Base-by-base conservation (phyloP, 1,140 invertebrate species). In the Onthophagus taurus region DNA sequence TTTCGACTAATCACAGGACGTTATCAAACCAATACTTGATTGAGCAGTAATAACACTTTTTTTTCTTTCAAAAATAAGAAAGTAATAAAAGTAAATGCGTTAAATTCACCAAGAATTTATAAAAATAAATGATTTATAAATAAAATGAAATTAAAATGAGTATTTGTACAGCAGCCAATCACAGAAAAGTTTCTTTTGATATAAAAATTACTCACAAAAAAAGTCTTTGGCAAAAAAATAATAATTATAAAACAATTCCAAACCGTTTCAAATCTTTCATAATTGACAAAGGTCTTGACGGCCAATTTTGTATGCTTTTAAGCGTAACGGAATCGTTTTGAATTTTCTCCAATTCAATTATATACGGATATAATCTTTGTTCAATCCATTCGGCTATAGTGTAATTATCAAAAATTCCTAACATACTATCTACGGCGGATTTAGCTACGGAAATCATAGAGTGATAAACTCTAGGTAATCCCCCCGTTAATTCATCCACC, bases 331-430 rank as follows among this genome's bases (percentile, higher is more conserved):
- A 68, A 31, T 64, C 49, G 20, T 61, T 63, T 51, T 72, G 57
- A 31, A 73, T 61, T 12, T 58, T 56, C 41, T 71, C 68, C 38
- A 74, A 51, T 20, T 64, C 58, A 17, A 58, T 54, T 13, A 71
- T 66, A 47, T 60, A 66, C 9, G 68, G 67, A 56, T 69, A 70
- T 24, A 72, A 67, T 38, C 64, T 57, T 48, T 71, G 68, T 58
- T 87, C 83, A 17, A 88, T 69, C 77, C 84, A 88, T 55, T 88
- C 85, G 0, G 74, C 61, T 33, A 84, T 72, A 1, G 83, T 87
- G 52, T 75, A 81, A 48, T 78, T 72, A 54, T 88, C 85, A 52
- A 78, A 86, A 45, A 84, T 72, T 31, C 76, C 77, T 23, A 65
- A 65, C 59, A 89, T 70, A 3, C 80, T 67, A 37, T 79, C 72